Evolutionary conservation across 2,888 invertebrate genomes (phyloP), one percentile per base, ranked within the genome.

Genomic region (Eristalis tenax): DNA sequence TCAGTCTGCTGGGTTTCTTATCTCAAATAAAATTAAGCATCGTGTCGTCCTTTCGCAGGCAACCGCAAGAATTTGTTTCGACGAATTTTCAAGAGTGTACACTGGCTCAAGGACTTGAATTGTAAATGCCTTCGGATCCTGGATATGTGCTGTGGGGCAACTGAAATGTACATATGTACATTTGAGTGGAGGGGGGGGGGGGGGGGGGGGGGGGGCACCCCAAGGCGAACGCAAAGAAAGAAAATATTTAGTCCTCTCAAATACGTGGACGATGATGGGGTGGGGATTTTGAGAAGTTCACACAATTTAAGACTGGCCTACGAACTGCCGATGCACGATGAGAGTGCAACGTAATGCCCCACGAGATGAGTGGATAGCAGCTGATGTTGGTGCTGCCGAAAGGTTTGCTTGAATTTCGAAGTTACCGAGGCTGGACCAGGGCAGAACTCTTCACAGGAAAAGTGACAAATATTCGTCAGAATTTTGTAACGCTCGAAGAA

Each of bases 1-100:
- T 8, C 8, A 18, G 50, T 59, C 26, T 59, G 15, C 26, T 13
- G 13, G 15, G 23, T 26, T 50, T 32, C 28, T 59, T 65, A 57
- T 73, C 59, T 64, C 69, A 75, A 74, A 81, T 69, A 75, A 81
- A 81, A 80, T 73, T 81, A 56, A 69, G 64, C 68, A 63, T 50
- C 70, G 18, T 82, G 83, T 50, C 50, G 50, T 79, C 78, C 83
- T 79, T 83, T 78, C 74, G 66, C 74, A 75, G 74, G 56, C 81
- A 64, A 57, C 78, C 82, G 63, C 83, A 86, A 71, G 78, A 70
- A 86, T 82, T 86, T 71, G 79, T 82, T 86, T 86, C 63, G 70
- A 71, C 80, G 81, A 80, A 75, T 75, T 80, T 84, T 76, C 56
- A 79, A 83, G 75, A 75, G 83, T 18, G 50, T 18, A 50, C 50